A percentile compares a stretch with the other conserved stretches of the same genome.
Evolutionary conservation across 2,113 vertebrate species (phyloP).

Genomic region (Gnathonemus echidnorhynchus): DNA sequence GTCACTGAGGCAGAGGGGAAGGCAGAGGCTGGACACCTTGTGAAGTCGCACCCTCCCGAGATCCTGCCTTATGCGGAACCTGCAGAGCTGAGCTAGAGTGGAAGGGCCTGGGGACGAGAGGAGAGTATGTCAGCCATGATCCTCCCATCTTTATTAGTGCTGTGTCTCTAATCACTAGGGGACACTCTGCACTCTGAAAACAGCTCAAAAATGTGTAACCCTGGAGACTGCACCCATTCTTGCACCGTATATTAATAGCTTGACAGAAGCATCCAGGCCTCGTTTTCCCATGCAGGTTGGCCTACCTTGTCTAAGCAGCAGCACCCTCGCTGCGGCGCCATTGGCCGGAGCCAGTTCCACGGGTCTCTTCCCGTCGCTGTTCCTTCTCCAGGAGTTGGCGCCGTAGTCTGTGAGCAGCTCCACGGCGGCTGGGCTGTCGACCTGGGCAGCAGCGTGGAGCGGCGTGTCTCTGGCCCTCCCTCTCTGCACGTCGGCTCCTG

Average conservation of each 20-base stretch:
- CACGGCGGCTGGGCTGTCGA: constrained; percentile 56
- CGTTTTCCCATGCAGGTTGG: neutral
- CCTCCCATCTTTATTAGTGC: neutral
- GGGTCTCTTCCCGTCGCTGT: constrained; percentile 69
- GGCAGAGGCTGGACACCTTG: constrained; percentile 54
- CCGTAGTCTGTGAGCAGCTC: constrained; percentile 75
- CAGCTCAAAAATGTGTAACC: neutral
- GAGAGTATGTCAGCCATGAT: neutral
- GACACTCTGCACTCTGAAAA: neutral
- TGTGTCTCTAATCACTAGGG: neutral
- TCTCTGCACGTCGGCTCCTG: constrained; percentile 69
- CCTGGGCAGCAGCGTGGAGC: constrained; percentile 68
- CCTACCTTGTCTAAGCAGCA: constrained; percentile 50
- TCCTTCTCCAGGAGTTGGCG: constrained; percentile 61
- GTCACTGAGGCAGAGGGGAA: constrained; percentile 70
- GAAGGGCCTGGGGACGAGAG: constrained; percentile 60
- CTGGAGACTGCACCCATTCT: neutral
- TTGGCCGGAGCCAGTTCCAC: constrained; percentile 64
- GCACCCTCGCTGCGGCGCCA: constrained; percentile 55
- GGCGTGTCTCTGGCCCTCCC: constrained; percentile 70
- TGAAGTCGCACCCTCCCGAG: constrained; percentile 69
- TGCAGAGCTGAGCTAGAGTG: constrained; percentile 72
- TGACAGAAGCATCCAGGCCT: neutral
- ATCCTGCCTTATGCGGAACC: constrained; percentile 67
- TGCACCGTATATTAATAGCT: neutral